These are phyloP conservation scores for Pao palembangensis DNA, from an alignment of 2,113 vertebrate genomes.

Conservation along the genomic window DNA sequence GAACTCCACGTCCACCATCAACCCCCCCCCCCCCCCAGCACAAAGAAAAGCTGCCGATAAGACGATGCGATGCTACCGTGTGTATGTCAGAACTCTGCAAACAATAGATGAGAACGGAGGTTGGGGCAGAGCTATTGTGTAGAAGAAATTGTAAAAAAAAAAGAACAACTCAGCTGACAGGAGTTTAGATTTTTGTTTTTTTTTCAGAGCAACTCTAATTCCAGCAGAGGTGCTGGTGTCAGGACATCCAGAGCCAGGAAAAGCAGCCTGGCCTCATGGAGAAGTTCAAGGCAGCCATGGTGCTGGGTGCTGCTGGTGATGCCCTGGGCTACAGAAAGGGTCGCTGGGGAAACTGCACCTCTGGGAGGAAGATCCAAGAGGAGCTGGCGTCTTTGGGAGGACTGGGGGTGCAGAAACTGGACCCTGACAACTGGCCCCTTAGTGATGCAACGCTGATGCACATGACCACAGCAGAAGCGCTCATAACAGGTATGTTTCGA, in stretches of 20 bases:
- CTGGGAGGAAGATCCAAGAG: constrained; percentile 81
- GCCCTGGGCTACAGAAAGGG: constrained; percentile 86
- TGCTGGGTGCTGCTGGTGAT: constrained; percentile 86
- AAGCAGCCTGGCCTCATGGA: constrained; percentile 76
- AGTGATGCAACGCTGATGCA: constrained; percentile 91
- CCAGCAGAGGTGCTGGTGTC: neutral
- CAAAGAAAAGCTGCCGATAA: constrained; percentile 69
- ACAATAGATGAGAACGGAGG: constrained; percentile 9
- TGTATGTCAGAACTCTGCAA: constrained; percentile 3
- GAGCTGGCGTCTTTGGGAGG: constrained; percentile 82
- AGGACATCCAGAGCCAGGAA: neutral
- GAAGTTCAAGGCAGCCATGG: constrained; percentile 88
- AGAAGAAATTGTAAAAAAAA: neutral
- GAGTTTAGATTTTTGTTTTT: constrained; percentile 3
- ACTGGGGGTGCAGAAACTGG: constrained; percentile 80
- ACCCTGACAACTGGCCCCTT: constrained; percentile 85
- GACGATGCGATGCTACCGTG: constrained; percentile 19
- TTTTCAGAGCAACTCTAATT: constrained; percentile 1
- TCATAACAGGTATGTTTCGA: constrained; percentile 82
- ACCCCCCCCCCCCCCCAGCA: constrained; percentile 50
- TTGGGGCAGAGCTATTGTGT: constrained; percentile 8
- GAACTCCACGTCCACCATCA: constrained; percentile 20
- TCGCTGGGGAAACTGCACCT: constrained; percentile 74
- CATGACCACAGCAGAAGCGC: constrained; percentile 88
- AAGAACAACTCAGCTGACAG: neutral